These are phyloP conservation scores for Trisateles emortualis DNA, from an alignment of 2,888 invertebrate genomes.

Conservation along the genomic window DNA sequence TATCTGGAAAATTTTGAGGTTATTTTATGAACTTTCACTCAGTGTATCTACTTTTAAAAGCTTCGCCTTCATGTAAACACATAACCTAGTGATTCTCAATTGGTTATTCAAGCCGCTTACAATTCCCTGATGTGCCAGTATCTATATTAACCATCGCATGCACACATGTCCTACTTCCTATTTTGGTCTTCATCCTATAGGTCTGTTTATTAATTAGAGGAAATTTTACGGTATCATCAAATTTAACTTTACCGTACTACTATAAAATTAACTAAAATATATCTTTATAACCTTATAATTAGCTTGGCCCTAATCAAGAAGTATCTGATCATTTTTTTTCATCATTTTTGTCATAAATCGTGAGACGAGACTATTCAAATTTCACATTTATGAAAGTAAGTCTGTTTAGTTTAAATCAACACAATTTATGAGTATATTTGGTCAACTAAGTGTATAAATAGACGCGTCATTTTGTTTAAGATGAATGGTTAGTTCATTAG, in stretches of 20 bases:
- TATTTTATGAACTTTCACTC: no score
- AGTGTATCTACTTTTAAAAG: no score
- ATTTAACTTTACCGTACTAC: background rate
- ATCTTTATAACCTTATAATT: conserved; percentile 30
- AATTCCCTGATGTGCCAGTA: no score
- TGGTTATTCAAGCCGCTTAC: no score
- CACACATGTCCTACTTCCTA: no score
- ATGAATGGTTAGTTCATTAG: conserved; percentile 21
- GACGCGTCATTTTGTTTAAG: conserved; percentile 28
- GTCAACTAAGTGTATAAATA: conserved; percentile 31
- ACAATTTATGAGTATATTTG: conserved; percentile 43
- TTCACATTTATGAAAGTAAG: conserved; percentile 21
- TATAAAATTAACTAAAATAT: conserved; percentile 17
- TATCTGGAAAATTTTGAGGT: no score
- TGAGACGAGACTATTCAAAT: conserved; percentile 27
- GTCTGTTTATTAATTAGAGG: background rate
- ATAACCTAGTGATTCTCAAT: no score
- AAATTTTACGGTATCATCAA: conserved; percentile 4
- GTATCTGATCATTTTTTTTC: conserved; percentile 13
- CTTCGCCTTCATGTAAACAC: no score
- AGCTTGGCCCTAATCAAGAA: conserved; percentile 22
- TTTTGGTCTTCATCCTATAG: no score
- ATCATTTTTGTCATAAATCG: conserved; percentile 23
- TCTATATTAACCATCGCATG: no score
- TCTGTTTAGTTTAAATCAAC: conserved; percentile 35